A percentile compares a stretch with the other conserved stretches of the same genome.
phyloP scores from a whole-genome alignment of 2,797 vertebrate species.

The Amblyraja radiata region DNA sequence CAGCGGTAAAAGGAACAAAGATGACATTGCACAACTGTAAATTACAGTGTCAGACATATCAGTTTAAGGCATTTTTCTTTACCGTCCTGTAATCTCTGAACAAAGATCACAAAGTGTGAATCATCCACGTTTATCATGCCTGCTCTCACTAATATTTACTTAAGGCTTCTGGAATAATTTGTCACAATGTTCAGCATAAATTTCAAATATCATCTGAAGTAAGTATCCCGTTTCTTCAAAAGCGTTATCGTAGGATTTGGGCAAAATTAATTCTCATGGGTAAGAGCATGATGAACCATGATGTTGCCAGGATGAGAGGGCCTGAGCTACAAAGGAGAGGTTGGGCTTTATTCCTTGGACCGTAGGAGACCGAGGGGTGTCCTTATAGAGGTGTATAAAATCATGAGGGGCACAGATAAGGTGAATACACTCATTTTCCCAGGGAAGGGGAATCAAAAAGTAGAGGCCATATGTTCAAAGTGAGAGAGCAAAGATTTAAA shows the following conservation, averaged over 20 bases:
- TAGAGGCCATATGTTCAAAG: too few relatives aligned
- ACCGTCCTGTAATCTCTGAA: not conserved
- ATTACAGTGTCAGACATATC: not conserved
- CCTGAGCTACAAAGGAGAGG: too few relatives aligned
- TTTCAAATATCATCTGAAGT: not conserved
- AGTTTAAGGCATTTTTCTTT: not conserved
- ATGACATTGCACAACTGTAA: not conserved
- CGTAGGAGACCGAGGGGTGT: too few relatives aligned
- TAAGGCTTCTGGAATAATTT: too few relatives aligned
- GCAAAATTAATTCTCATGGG: not conserved
- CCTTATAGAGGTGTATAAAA: too few relatives aligned
- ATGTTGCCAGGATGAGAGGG: too few relatives aligned
- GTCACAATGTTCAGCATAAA: not conserved
- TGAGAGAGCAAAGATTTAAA: too few relatives aligned
- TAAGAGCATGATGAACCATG: not conserved
- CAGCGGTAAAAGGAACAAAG: not conserved
- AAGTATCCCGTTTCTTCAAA: not conserved
- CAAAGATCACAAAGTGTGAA: slow-evolving; percentile 22
- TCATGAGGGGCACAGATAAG: too few relatives aligned
- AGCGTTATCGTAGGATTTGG: not conserved
- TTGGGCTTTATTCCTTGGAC: too few relatives aligned
- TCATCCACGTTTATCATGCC: not conserved
- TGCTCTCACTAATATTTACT: not conserved
- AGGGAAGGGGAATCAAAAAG: too few relatives aligned
- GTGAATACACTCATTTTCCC: too few relatives aligned